Evolutionary conservation across 2,797 vertebrate genomes (phyloP).

Genomic region (Triplophysa yarkandensis): DNA sequence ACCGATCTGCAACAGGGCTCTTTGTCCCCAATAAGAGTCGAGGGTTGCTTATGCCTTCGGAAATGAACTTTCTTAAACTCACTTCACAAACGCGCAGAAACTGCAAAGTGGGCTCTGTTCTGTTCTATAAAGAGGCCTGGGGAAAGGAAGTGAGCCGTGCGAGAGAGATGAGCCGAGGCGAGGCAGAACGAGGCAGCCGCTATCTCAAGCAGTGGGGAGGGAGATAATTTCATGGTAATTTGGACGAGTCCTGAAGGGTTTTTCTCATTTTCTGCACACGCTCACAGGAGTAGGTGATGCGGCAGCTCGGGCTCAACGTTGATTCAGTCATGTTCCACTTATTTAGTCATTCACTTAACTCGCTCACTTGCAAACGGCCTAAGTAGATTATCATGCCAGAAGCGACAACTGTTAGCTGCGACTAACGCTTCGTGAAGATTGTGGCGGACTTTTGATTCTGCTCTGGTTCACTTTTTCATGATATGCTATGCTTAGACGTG

Average conservation of each 20-base stretch:
- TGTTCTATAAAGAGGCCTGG: constrained; percentile 69
- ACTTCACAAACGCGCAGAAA: constrained; percentile 75
- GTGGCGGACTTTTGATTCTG: not conserved
- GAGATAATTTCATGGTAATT: constrained; percentile 88
- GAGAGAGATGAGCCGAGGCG: constrained; percentile 39
- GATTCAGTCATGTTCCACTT: constrained; percentile 70
- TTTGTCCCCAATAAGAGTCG: constrained; percentile 49
- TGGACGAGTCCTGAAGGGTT: constrained; percentile 80
- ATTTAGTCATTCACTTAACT: constrained; percentile 64
- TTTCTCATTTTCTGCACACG: constrained; percentile 73
- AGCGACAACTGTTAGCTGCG: constrained; percentile 37
- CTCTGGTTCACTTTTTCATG: constrained; percentile 7
- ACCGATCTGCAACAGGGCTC: constrained; percentile 65
- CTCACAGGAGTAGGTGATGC: constrained; percentile 79
- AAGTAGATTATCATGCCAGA: constrained; percentile 27
- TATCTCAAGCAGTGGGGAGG: constrained; percentile 78
- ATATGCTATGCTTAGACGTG: not conserved
- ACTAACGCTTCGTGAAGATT: constrained; percentile 10
- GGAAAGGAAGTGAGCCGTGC: constrained; percentile 63
- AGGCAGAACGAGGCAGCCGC: constrained; percentile 68
- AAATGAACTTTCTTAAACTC: constrained; percentile 80
- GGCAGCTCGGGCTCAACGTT: constrained; percentile 67
- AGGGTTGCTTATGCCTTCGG: constrained; percentile 52
- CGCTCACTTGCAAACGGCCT: constrained; percentile 50
- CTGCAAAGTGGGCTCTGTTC: constrained; percentile 78